Base-by-base conservation (phyloP, 2,113 vertebrate species). In the Eudyptes chrysolophus region DNA sequence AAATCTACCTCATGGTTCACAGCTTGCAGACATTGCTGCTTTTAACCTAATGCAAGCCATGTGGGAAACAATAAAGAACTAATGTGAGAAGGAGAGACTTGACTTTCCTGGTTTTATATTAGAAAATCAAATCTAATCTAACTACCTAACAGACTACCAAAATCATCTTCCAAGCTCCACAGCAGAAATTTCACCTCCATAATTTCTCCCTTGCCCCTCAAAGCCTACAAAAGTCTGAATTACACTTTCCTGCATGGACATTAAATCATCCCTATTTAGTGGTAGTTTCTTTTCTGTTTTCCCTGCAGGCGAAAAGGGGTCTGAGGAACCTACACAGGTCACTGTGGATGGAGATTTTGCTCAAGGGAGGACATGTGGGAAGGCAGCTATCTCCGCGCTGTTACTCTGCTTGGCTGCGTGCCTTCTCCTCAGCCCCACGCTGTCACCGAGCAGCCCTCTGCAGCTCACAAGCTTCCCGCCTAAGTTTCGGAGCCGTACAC, bases 281-380 rank as follows among this genome's bases (percentile, higher is more conserved):
- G 83, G 66, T 32, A 10, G 25, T 40, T 77, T 36, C 44, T 74
- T 79, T 51, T 40, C 38, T 24, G 44, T 26, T 76, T 29, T 29
- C 36, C 62, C 54, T 17, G 38, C 49, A 40, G 54, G 44, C 38
- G 4, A 13, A 38, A 14, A 29, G 1, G 51, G 24, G 10, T 48
- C 60, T 36, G 68, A 72, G 52, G 38, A 44, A 15, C 3, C 74
- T 14, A 29, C 20, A 10, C 6, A 11, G 58, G n/a, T 27, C 17
- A 44, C 65, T 12, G 38, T 0, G 1, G 26, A 2, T 3, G 25
- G 40, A 11, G 52, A 6, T 25, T 21, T 34, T 22, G 14, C 44
- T 30, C 4, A 7, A 3, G 36, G 36, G 20, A 24, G 61, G 36
- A 38, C 10, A 8, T 0, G 16, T 2, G 44, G 26, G 55, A 22